Evolutionary conservation across 2,113 vertebrate genomes (phyloP).

Genomic region (Eclectus roratus): DNA sequence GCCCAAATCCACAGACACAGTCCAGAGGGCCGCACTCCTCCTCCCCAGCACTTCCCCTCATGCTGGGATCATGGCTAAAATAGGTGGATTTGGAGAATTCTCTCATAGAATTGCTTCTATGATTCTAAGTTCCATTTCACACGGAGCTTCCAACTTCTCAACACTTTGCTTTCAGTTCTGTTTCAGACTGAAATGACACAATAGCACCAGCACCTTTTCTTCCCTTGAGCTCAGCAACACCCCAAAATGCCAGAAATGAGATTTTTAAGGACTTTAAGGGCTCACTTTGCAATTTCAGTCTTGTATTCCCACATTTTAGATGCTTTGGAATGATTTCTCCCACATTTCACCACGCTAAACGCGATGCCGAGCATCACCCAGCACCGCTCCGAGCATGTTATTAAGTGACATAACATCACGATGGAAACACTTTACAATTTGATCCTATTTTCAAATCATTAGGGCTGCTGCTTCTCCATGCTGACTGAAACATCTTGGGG

Average conservation of each 20-base stretch:
- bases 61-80: neutral
- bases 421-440: conserved; percentile 38
- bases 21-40: accelerated
- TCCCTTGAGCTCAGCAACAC: neutral
- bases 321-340: conserved; percentile 49
- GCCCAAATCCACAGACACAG: accelerated
- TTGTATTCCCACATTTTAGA: neutral
- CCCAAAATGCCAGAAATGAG: neutral
- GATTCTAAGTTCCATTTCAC: neutral
- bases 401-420: conserved; percentile 38
- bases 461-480: conserved; percentile 19
- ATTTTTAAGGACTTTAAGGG: neutral
- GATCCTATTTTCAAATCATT: conserved; percentile 48
- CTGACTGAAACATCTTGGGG: conserved; percentile 16
- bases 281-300: neutral
- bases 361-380: conserved; percentile 3
- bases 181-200: neutral
- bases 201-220: neutral
- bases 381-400: neutral
- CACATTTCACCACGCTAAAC: conserved; percentile 4
- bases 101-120: neutral
- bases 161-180: accelerated
- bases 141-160: neutral
- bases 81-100: neutral
- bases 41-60: neutral